Evolutionary conservation across 1,140 invertebrate genomes (phyloP).

Genomic region (Danaus plexippus): DNA sequence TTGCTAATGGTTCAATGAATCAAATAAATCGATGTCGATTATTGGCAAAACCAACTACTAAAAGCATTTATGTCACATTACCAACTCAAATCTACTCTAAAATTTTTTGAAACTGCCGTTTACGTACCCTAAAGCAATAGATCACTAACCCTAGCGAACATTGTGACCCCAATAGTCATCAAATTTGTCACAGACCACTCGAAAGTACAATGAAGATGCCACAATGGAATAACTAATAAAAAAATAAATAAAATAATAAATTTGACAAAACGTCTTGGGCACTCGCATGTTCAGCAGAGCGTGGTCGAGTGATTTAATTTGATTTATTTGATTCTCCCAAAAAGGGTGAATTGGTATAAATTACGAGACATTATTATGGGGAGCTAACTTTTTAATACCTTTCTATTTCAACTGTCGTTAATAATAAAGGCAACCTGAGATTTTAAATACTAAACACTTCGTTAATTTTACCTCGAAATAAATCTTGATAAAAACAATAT

Average conservation of each 20-base stretch:
- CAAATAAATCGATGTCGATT: slow-evolving; percentile 31
- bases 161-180: slow-evolving; percentile 64
- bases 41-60: slow-evolving; percentile 34
- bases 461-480: no score
- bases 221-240: slow-evolving; percentile 56
- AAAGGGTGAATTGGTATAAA: slow-evolving; percentile 61
- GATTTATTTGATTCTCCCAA: slow-evolving; percentile 62
- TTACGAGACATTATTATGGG: slow-evolving; percentile 38
- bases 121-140: slow-evolving; percentile 48
- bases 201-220: slow-evolving; percentile 53
- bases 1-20: slow-evolving; percentile 42
- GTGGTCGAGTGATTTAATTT: slow-evolving; percentile 63
- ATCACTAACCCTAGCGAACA: slow-evolving; percentile 43
- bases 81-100: slow-evolving; percentile 58
- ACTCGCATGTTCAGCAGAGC: slow-evolving; percentile 57
- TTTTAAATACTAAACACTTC: no score
- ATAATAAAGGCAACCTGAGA: no score
- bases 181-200: slow-evolving; percentile 70
- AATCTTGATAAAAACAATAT: no score
- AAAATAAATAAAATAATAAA: slow-evolving; percentile 72
- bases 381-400: slow-evolving; percentile 11
- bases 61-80: slow-evolving; percentile 37
- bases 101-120: slow-evolving; percentile 59
- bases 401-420: slow-evolving; percentile 8
- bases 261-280: slow-evolving; percentile 71